Evolutionary conservation across 2,888 invertebrate genomes (phyloP).

Genomic region (Latheticus oryzae): DNA sequence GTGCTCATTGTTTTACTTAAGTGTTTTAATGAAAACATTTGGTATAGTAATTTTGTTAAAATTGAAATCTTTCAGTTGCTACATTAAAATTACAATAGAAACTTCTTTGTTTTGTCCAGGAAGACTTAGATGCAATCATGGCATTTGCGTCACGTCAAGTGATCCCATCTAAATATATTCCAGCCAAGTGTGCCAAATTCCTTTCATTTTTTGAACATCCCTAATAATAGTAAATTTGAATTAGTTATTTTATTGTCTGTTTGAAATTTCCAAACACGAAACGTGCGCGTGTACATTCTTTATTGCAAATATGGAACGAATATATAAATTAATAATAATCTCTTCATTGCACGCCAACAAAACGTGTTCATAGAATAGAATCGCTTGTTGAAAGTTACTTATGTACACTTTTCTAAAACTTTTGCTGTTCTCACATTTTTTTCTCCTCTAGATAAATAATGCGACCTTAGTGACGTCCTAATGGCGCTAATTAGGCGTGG

Average conservation of each 20-base stretch:
- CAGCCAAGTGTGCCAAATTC: conserved; percentile 32
- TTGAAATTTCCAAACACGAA: conserved; percentile 23
- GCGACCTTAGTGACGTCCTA: background rate
- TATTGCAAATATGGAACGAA: conserved; percentile 15
- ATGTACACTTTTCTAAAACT: background rate
- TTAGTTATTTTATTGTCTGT: conserved; percentile 18
- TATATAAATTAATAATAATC: conserved; percentile 9
- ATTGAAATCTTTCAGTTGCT: no score
- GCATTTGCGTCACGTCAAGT: conserved; percentile 20
- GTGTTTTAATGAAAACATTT: no score
- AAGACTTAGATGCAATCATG: conserved; percentile 2
- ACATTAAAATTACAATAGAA: no score
- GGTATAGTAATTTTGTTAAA: no score
- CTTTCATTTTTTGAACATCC: conserved; percentile 9
- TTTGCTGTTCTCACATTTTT: no score
- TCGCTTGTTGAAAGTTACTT: background rate
- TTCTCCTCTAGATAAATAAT: background rate
- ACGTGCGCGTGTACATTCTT: conserved; percentile 15
- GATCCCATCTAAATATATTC: conserved; percentile 18
- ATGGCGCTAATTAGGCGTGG: background rate
- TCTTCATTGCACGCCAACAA: conserved; percentile 9
- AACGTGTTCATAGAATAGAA: conserved; percentile 1
- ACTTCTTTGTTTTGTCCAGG: background rate
- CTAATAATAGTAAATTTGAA: conserved; percentile 21
- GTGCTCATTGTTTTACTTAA: no score